Percentiles rank a stretch among this genome's conserved stretches.
phyloP scores from a whole-genome alignment of 2,113 vertebrate genomes.

The Pachycephala philippinensis region DNA sequence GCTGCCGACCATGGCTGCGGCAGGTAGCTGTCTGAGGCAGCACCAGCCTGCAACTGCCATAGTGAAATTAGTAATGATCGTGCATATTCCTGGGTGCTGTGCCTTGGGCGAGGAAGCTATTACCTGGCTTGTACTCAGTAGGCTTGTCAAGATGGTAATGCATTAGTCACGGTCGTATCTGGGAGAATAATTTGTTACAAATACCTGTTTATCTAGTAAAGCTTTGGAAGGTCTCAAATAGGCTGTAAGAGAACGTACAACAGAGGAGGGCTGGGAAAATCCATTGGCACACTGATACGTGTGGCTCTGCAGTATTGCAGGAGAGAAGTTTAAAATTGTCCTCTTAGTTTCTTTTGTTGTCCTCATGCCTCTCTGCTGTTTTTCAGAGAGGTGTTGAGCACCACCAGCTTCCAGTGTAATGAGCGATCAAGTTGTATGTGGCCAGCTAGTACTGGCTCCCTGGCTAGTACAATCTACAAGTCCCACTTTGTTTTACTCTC shows the following conservation, averaged over 20 bases:
- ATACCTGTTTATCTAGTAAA: background rate
- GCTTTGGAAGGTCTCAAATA: background rate
- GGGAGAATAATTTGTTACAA: background rate
- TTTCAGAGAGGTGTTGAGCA: background rate
- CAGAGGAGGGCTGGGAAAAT: background rate
- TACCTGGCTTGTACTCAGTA: background rate
- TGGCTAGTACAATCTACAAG: background rate
- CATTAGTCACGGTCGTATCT: background rate
- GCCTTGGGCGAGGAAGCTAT: background rate
- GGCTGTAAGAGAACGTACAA: background rate
- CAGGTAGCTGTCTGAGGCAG: conserved; percentile 24
- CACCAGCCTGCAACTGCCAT: background rate
- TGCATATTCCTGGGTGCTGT: background rate
- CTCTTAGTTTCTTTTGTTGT: background rate
- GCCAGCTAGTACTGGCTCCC: background rate
- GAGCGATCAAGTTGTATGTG: background rate
- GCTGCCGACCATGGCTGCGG: conserved; percentile 1
- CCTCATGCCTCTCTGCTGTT: background rate
- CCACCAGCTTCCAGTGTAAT: background rate
- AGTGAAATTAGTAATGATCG: background rate
- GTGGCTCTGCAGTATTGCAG: background rate
- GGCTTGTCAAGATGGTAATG: background rate
- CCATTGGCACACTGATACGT: background rate
- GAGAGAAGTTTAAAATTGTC: background rate
- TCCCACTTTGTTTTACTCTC: background rate